Evolutionary conservation across 2,797 vertebrate genomes (phyloP).

Genomic region (Smutsia temminckii): DNA sequence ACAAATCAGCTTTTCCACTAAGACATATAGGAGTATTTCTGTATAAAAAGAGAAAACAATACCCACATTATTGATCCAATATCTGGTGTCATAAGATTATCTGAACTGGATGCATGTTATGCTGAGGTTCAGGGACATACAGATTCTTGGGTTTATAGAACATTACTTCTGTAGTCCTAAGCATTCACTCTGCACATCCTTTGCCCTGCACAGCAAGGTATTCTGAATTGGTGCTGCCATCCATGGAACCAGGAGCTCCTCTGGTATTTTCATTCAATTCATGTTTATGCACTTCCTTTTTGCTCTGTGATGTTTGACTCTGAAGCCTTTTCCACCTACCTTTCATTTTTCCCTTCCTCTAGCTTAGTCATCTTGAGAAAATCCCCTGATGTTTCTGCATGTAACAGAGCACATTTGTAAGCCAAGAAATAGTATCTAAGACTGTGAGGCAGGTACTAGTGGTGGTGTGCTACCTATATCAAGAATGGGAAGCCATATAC

Average conservation of each 20-base stretch:
- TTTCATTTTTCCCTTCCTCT: not conserved
- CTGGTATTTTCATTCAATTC: not conserved
- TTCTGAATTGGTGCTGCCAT: not conserved
- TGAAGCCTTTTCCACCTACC: not conserved
- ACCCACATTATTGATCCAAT: not conserved
- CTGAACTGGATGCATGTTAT: not conserved
- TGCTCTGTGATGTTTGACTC: not conserved
- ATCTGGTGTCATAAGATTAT: not conserved
- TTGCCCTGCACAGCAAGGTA: not conserved
- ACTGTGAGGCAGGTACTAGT: not conserved
- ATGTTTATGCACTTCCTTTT: not conserved
- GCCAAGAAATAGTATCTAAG: slow-evolving; percentile 28
- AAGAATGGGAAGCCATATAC: not conserved
- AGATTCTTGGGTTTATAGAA: slow-evolving; percentile 5
- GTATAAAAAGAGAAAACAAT: not conserved
- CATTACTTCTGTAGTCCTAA: not conserved
- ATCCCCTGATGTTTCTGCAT: not conserved
- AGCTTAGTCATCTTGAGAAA: not conserved
- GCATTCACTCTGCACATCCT: not conserved
- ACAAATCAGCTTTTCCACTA: not conserved
- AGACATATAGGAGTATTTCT: not conserved
- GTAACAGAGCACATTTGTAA: not conserved
- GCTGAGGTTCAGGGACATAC: not conserved
- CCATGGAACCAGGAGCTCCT: not conserved
- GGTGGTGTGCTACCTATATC: not conserved